These are phyloP conservation scores for Aleadryas rufinucha DNA, from an alignment of 2,113 vertebrate genomes.

Conservation along the genomic window DNA sequence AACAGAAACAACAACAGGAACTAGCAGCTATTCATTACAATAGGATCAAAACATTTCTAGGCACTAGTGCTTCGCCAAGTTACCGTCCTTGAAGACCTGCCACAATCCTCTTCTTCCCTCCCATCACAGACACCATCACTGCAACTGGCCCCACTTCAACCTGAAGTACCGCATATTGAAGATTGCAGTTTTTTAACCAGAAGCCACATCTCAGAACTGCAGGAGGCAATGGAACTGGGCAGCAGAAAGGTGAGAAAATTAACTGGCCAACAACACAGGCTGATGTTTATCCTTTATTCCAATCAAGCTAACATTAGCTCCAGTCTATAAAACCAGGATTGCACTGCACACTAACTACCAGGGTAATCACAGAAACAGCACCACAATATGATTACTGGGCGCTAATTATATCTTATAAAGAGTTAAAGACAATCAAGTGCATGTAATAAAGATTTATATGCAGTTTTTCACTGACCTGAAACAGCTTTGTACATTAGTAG, in stretches of 20 bases:
- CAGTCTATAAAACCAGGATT: slow-evolving; percentile 43
- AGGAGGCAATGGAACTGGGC: not conserved
- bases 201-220: not conserved
- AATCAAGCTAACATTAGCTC: slow-evolving; percentile 24
- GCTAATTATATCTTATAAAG: slow-evolving; percentile 30
- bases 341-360: not conserved
- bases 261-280: not conserved
- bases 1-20: slow-evolving; percentile 70
- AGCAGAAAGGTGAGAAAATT: slow-evolving; percentile 1
- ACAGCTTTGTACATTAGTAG: slow-evolving; percentile 3
- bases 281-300: not conserved
- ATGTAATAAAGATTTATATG: slow-evolving; percentile 23
- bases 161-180: not conserved
- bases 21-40: slow-evolving; percentile 46
- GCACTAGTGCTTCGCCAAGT: not conserved
- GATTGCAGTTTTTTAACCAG: not conserved
- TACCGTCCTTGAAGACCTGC: slow-evolving; percentile 57
- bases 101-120: not conserved
- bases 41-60: slow-evolving; percentile 59
- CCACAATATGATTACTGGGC: not conserved
- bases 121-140: not conserved
- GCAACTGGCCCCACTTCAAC: not conserved
- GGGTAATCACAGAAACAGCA: not conserved
- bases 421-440: slow-evolving; percentile 29
- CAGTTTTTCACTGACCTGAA: slow-evolving; percentile 35